A percentile compares a stretch with the other conserved stretches of the same genome.
Conservation (phyloP, 2,113 vertebrate species). For the Colossoma macropomum region DNA sequence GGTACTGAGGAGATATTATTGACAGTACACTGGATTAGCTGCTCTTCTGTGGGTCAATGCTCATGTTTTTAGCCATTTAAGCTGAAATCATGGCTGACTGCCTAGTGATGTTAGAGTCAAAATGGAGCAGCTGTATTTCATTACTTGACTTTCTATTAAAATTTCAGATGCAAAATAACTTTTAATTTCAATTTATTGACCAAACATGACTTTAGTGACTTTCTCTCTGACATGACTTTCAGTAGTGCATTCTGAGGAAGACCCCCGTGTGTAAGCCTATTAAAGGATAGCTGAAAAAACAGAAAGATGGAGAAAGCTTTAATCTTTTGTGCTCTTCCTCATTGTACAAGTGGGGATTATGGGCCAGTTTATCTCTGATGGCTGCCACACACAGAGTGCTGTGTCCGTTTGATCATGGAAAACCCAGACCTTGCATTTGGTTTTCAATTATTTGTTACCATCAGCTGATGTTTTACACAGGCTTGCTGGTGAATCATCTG, state of each 20-base stretch:
- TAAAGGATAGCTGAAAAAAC: conserved; percentile 39
- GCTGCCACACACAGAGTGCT: no score
- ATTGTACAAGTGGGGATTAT: not conserved
- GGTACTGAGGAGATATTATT: no score
- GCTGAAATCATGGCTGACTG: no score
- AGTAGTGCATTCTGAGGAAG: conserved; percentile 38
- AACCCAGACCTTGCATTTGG: no score
- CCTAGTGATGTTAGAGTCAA: not conserved
- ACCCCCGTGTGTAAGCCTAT: conserved; percentile 51
- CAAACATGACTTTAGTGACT: conserved; percentile 23
- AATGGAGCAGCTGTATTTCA: not conserved
- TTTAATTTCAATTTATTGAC: conserved; percentile 10
- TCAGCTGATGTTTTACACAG: no score
- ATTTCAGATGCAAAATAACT: not conserved
- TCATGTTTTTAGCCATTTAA: no score
- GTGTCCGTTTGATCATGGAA: no score
- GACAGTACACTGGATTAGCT: no score
- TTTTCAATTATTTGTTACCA: no score
- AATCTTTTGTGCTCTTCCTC: conserved; percentile 6
- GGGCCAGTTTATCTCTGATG: no score
- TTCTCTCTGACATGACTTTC: conserved; percentile 1
- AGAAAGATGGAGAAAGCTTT: conserved; percentile 34
- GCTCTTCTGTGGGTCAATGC: no score
- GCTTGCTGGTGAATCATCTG: no score
- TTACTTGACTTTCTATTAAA: not conserved